Evolutionary conservation across 1,140 invertebrate genomes (phyloP).

Genomic region (Hesperophylax magnus): DNA sequence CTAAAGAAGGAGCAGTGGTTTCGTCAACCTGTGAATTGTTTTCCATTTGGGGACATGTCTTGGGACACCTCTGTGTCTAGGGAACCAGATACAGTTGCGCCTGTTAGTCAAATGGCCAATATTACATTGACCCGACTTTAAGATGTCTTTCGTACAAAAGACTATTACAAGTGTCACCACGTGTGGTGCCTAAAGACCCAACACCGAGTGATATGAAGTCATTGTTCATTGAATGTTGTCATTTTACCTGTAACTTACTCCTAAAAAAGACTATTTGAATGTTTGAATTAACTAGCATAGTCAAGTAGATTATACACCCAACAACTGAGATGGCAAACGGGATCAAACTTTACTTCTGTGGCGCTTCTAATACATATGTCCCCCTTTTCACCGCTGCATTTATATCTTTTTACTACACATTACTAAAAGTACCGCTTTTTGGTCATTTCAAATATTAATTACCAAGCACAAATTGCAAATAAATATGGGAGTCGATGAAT

Average conservation of each 20-base stretch:
- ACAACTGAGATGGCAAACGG: constrained; percentile 39
- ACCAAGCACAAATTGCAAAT: constrained; percentile 10
- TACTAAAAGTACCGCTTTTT: no score
- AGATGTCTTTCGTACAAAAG: no score
- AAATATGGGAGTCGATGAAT: constrained; percentile 24
- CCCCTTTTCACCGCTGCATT: constrained; percentile 2
- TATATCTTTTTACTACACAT: neutral
- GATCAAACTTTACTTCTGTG: constrained; percentile 46
- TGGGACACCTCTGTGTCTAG: neutral
- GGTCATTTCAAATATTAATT: neutral
- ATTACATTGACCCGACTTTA: neutral
- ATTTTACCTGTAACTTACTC: constrained; percentile 33
- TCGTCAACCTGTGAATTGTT: neutral
- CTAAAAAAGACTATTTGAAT: constrained; percentile 48
- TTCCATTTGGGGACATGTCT: constrained; percentile 11
- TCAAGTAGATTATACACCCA: constrained; percentile 27
- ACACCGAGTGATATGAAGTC: constrained; percentile 49
- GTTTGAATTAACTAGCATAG: constrained; percentile 44
- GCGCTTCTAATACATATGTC: neutral
- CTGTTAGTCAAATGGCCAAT: neutral
- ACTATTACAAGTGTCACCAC: no score
- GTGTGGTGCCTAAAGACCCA: constrained; percentile 25
- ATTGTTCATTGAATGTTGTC: constrained; percentile 15
- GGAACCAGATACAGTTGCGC: neutral
- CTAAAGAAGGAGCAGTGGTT: neutral